Evolutionary conservation across 2,113 vertebrate species (phyloP).

Genomic region (Paedocypris sp.): DNA sequence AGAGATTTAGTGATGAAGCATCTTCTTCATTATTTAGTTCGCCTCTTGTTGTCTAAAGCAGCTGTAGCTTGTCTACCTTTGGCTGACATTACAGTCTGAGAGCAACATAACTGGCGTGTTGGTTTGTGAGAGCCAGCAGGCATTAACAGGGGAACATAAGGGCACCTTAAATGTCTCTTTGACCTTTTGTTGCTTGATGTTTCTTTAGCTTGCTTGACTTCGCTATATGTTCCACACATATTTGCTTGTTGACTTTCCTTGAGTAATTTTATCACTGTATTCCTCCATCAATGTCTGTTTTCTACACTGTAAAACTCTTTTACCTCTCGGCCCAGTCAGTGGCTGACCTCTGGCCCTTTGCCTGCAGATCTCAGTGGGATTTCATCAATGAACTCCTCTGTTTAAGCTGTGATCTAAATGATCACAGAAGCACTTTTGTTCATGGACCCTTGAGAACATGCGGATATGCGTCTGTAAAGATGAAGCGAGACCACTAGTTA

Average conservation of each 20-base stretch:
- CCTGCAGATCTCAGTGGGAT: background rate
- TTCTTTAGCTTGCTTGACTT: too few relatives aligned
- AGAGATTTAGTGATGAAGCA: slow-evolving; percentile 23
- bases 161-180: slow-evolving; percentile 1
- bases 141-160: background rate
- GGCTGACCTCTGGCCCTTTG: background rate
- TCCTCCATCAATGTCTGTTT: background rate
- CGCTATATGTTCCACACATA: too few relatives aligned
- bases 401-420: background rate
- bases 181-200: slow-evolving; percentile 12
- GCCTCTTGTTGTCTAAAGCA: slow-evolving; percentile 8
- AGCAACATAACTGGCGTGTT: background rate
- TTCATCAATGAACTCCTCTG: slow-evolving; percentile 7
- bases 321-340: background rate
- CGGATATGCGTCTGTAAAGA: background rate
- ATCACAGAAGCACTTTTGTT: slow-evolving; percentile 12
- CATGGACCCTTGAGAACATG: background rate
- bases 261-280: slow-evolving; percentile 21
- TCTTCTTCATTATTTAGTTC: slow-evolving; percentile 21
- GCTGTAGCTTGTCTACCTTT: background rate
- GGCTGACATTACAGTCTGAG: background rate
- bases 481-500: background rate
- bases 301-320: slow-evolving; percentile 20
- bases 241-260: slow-evolving; percentile 8
- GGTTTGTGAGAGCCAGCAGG: background rate